phyloP scores from a whole-genome alignment of 35 echinoderm and acorn worm genomes.

The Heliocidaris erythrogramma region DNA sequence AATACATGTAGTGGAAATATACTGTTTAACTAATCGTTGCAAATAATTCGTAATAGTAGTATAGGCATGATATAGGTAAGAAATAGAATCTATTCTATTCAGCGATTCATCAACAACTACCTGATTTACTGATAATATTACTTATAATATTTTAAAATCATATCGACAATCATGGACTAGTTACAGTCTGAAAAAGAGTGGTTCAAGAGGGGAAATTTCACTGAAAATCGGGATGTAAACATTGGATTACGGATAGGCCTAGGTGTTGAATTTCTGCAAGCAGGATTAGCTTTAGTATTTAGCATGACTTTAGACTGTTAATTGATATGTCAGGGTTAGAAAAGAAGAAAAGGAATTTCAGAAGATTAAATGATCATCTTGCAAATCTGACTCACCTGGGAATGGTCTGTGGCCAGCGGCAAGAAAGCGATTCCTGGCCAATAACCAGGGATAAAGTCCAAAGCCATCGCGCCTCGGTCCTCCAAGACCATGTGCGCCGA shows the following conservation, averaged over 20 bases:
- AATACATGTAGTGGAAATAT: no score
- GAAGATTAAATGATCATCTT: neutral
- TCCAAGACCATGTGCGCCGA: constrained; percentile 48
- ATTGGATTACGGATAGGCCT: neutral
- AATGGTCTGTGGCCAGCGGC: constrained; percentile 74
- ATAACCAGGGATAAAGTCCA: constrained; percentile 87
- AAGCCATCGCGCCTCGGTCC: constrained; percentile 72
- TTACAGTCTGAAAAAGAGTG: no score
- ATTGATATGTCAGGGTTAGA: neutral
- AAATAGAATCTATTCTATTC: no score
- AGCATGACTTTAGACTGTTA: neutral
- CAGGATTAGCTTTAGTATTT: neutral
- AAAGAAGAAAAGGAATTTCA: neutral
- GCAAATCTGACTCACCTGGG: constrained; percentile 67
- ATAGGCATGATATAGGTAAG: no score
- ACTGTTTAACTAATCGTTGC: no score
- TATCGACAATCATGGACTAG: no score
- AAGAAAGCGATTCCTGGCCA: constrained; percentile 81
- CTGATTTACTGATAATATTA: no score
- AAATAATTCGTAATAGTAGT: no score
- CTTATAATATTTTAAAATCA: no score
- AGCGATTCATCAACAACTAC: no score
- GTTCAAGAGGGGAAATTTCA: neutral
- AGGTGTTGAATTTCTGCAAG: neutral
- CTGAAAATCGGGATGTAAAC: neutral